Evolutionary conservation across 64 coral and sea anemone genomes (phyloP), one percentile per base, ranked within the genome.

Genomic region (Platygyra sinensis): DNA sequence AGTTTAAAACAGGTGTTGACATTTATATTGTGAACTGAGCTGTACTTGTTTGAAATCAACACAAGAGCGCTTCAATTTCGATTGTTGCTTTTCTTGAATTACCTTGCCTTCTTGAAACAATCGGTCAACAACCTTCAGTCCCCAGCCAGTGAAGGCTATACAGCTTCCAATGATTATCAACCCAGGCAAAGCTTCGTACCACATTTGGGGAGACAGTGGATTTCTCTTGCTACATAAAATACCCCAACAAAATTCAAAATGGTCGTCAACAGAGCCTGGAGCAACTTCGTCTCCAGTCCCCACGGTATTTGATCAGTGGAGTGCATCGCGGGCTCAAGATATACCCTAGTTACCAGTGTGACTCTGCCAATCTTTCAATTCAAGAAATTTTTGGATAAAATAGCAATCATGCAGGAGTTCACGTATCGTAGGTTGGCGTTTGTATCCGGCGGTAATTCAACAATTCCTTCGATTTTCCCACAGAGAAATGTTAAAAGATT

Each of bases 51-150:
- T 8, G 24, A 20, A 18, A 65, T 8, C 7, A 22, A 18, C 0
- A 46, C 42, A 46, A 46, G 5, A 46, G 42, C 42, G 42, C 42
- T 46, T 46, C 42, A 46, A 46, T 5, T 5, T 13, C 54, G 54
- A 14, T 1, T 57, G 36, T 10, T 49, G 12, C 7, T 55, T 38
- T 29, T 78, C 12, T 49, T n/a, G 13, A 8, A 42, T 36, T 94
- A 94, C 93, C 88, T 95, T 91, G 72, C 93, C 93, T 24, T 92
- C 86, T 52, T 87, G 69, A 78, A 95, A 95, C 38, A 80, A 50
- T 76, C 87, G 87, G 32, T 95, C 93, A 29, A 91, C n/a, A 22
- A 80, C 18, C 67, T 95, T 95, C 75, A 95, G 54, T 22, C 88
- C 93, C 87, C 80, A 52, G 36, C 93, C 93, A 82, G 93, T 91